Conservation (phyloP, 1,140 invertebrate species). For the Zaprionus taronus region DNA sequence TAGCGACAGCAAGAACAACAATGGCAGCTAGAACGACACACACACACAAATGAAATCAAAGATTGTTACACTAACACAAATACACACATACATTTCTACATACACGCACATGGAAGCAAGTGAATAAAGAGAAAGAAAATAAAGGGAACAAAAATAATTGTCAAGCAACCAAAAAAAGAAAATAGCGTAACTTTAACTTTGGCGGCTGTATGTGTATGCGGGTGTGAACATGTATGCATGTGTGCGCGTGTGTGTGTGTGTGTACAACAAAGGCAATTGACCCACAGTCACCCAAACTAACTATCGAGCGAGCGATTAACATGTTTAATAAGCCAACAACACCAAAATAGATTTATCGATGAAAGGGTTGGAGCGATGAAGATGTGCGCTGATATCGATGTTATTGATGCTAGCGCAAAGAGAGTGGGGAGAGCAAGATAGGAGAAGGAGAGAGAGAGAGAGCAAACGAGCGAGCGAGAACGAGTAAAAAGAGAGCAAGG, state of each 20-base stretch:
- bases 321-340: conserved; percentile 69
- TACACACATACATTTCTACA: conserved; percentile 6
- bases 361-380: conserved; percentile 36
- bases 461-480: conserved; percentile 3
- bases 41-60: conserved; percentile 39
- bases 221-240: conserved; percentile 20
- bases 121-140: conserved; percentile 9
- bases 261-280: conserved; percentile 42
- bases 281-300: conserved; percentile 48
- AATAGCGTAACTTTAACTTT: conserved; percentile 48
- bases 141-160: conserved; percentile 15
- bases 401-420: conserved; percentile 25
- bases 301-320: conserved; percentile 62
- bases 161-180: conserved; percentile 58
- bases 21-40: conserved; percentile 34
- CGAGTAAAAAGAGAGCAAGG: conserved; percentile 37
- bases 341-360: conserved; percentile 63
- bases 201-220: conserved; percentile 50
- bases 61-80: conserved; percentile 27
- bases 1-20: conserved; percentile 32
- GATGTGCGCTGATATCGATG: conserved; percentile 39
- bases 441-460: conserved; percentile 9
- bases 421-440: conserved; percentile 22
- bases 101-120: background rate
- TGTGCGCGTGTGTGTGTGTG: conserved; percentile 18